Evolutionary conservation across 2,888 invertebrate genomes (phyloP), one percentile per base, ranked within the genome.

Genomic region (Drosophila kambysellisi): DNA sequence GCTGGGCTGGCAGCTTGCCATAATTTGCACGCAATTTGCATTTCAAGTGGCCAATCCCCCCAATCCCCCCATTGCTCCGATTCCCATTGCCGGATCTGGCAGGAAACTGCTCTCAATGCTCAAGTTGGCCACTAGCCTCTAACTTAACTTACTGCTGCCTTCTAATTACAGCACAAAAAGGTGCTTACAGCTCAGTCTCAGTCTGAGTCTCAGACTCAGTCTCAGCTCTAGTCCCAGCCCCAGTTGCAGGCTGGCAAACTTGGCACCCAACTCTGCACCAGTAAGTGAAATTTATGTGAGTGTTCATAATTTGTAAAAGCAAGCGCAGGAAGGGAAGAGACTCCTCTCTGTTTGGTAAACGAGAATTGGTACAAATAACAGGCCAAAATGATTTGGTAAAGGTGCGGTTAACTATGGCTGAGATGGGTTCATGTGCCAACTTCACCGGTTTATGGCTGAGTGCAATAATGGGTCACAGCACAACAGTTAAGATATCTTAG

Each of bases 21-120:
- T 90, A 90, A 83, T 91, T 83, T 83, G 88, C 86, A 82, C 89
- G 88, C 86, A 91, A 91, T 90, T 92, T 91, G 90, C 97, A 97
- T 93, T 96, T 97, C 96, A 96, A 96, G 79, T 97, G 97, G 79
- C 88, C 84, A 79, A 87, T 76, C 69, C 83, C 30, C 46, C 25
- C 25, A 25, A 25, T 25, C 25, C 12, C 35, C 37, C 30, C 6
- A 29, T 17, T n/a, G 17, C 9, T 17, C 17, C 41, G 35, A 59
- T 62, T 50, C 50, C 17, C 35, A 17, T 30, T 54, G 7, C 53
- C 51, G 52, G 48, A 50, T 65, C 50, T 41, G 3, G 39, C 54
- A 35, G 62, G 62, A 43, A 20, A 29, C 51, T 39, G 57, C 25
- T 52, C 50, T 80, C 60, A 56, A 56, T 59, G 79, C 78, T 77